phyloP scores from a whole-genome alignment of 2,888 invertebrate genomes.

The Synanthedon tipuliformis region DNA sequence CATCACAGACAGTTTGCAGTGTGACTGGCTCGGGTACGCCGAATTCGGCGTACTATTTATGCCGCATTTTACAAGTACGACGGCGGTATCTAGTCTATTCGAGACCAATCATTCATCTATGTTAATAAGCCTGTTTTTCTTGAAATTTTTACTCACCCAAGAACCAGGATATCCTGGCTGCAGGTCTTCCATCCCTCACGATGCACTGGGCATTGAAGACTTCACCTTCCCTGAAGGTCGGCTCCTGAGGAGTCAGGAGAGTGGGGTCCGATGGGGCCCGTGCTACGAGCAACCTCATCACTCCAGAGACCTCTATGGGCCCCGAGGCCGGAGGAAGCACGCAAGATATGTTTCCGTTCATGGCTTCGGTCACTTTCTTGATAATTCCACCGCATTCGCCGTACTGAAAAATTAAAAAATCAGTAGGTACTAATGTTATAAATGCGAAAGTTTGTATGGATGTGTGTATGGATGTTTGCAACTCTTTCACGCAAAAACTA shows the following conservation, averaged over 20 bases:
- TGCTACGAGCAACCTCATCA: constrained; percentile 76
- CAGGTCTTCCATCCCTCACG: constrained; percentile 78
- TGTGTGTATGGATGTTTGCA: no score
- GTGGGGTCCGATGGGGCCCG: constrained; percentile 59
- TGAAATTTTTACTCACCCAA: constrained; percentile 59
- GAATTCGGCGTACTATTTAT: no score
- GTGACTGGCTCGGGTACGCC: no score
- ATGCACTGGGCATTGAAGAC: constrained; percentile 74
- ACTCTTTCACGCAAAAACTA: no score
- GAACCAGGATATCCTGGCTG: constrained; percentile 81
- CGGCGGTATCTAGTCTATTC: no score
- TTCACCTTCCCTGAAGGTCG: constrained; percentile 71
- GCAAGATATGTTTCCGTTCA: constrained; percentile 80
- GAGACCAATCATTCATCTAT: no score
- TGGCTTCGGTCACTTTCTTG: constrained; percentile 70
- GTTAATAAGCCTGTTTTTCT: background rate
- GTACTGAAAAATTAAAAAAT: constrained; percentile 35
- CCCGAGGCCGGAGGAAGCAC: constrained; percentile 71
- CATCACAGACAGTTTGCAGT: no score
- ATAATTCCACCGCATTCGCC: constrained; percentile 82
- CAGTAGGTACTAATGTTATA: no score
- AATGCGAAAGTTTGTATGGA: no score
- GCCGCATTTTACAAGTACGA: no score
- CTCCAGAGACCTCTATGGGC: constrained; percentile 68
- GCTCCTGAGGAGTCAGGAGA: constrained; percentile 36